These are phyloP conservation scores for Drosophila macrospina DNA, from an alignment of 2,888 invertebrate genomes.

Conservation along the genomic window DNA sequence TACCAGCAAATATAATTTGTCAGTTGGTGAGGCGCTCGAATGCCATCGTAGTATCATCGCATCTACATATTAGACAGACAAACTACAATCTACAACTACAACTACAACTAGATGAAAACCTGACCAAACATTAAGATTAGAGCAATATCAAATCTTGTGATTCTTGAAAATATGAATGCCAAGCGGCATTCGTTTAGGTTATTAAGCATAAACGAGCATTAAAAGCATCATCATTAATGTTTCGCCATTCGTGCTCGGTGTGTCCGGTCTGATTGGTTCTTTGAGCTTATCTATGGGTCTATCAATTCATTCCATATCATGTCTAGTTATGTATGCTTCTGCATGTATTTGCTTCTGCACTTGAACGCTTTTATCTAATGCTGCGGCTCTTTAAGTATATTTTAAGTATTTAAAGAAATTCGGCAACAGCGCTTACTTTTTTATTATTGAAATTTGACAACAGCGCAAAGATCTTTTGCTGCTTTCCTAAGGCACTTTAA, in stretches of 20 bases:
- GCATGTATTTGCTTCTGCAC: background rate
- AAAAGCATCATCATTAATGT: conserved; percentile 57
- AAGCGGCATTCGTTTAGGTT: conserved; percentile 68
- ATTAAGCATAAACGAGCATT: conserved; percentile 71
- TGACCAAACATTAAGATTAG: conserved; percentile 32
- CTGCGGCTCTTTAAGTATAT: background rate
- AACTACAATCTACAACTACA: too few species aligned
- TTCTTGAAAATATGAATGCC: conserved; percentile 58
- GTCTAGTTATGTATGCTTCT: conserved; percentile 1
- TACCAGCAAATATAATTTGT: conserved; percentile 40
- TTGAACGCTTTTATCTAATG: background rate
- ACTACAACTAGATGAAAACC: background rate
- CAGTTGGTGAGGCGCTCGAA: conserved; percentile 13
- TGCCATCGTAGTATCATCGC: conserved; percentile 1
- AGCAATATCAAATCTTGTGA: conserved; percentile 9
- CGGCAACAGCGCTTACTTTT: background rate
- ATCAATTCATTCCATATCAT: background rate
- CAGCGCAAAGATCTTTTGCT: too few species aligned
- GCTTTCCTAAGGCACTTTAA: too few species aligned
- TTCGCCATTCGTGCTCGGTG: conserved; percentile 46
- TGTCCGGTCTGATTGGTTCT: conserved; percentile 50
- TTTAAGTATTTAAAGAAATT: background rate
- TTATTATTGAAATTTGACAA: background rate
- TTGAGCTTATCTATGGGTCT: conserved; percentile 2
- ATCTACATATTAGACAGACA: background rate